A percentile compares a stretch with the other conserved stretches of the same genome.
Conservation (phyloP, 2,797 vertebrate species). For the Cynodonichthys magdalenae region DNA sequence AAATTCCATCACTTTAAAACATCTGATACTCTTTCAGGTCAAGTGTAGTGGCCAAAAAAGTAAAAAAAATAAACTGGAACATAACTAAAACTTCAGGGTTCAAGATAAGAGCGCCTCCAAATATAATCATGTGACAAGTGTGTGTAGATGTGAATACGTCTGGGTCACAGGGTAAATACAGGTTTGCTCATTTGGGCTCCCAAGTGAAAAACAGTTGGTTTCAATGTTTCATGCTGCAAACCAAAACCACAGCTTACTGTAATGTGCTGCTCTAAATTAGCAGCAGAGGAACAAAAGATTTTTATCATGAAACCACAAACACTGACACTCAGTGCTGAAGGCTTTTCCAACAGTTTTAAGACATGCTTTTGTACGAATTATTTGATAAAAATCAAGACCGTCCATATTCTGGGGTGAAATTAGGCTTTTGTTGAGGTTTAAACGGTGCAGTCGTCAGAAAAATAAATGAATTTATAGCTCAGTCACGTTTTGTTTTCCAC, state of each 20-base stretch:
- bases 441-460: neutral
- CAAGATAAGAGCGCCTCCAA: conserved; percentile 39
- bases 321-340: conserved; percentile 2
- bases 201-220: conserved; percentile 37
- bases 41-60: conserved; percentile 40
- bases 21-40: conserved; percentile 38
- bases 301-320: conserved; percentile 38
- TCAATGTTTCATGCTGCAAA: conserved; percentile 30
- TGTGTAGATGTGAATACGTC: conserved; percentile 48
- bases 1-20: conserved; percentile 55
- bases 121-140: conserved; percentile 33
- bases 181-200: conserved; percentile 35
- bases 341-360: neutral
- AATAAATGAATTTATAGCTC: neutral
- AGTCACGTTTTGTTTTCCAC: neutral
- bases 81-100: conserved; percentile 39
- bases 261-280: conserved; percentile 26
- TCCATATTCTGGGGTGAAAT: neutral
- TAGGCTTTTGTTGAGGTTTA: neutral
- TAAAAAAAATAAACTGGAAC: conserved; percentile 31
- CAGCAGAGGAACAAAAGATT: conserved; percentile 14
- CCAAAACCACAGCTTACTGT: conserved; percentile 34
- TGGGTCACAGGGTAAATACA: conserved; percentile 50
- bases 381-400: neutral
- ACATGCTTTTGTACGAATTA: neutral